Base-by-base conservation (phyloP, 2,888 invertebrate species). In the Thymelicus lineola region DNA sequence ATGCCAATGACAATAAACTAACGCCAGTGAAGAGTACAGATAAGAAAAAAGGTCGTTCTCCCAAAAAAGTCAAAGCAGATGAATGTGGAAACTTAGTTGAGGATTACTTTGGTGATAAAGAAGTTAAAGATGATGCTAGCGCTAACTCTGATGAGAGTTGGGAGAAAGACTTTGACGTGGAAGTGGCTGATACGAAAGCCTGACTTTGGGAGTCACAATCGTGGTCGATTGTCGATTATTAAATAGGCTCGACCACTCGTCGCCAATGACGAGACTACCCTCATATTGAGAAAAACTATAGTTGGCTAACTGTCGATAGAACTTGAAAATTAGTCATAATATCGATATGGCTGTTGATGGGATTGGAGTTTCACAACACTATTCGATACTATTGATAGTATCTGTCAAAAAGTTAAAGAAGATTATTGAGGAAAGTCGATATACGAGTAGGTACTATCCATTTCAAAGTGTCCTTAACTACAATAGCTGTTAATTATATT, bases 101-200 rank as follows among this genome's bases (percentile, higher is more conserved):
- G 82, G 94, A 94, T 82, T 94, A 94, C 82, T 94, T 94, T 73
- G 94, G 86, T 6, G 91, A 90, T 58, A 93, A 89, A 71, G 89
- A 91, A 72, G 86, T 86, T 0, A 90, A 89, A 70, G 93, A 94
- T 68, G 93, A 93, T 46, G 92, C 89, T 1, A 93, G 93, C 74
- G 91, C 94, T 0, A 94, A 94, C 75, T 94, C 94, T 0, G 94
- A 94, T 71, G 94, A 94, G 72, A 94, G 94, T 79, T 95, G 95
- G 95, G 95, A 95, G 76, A 95, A 95, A 74, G 95, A 95, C 76
- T 95, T 95, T 80, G 95, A 95, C 80, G 89, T 94, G 7, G 93
- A 94, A 9, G 92, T 91, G 45, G 84, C 85, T 1, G 85, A 80
- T 9, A 42, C 84, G 83, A 72, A 88, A 83, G 88, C 85, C 76